Evolutionary conservation across 2,888 invertebrate species (phyloP).

Genomic region (Nysson spinosus): DNA sequence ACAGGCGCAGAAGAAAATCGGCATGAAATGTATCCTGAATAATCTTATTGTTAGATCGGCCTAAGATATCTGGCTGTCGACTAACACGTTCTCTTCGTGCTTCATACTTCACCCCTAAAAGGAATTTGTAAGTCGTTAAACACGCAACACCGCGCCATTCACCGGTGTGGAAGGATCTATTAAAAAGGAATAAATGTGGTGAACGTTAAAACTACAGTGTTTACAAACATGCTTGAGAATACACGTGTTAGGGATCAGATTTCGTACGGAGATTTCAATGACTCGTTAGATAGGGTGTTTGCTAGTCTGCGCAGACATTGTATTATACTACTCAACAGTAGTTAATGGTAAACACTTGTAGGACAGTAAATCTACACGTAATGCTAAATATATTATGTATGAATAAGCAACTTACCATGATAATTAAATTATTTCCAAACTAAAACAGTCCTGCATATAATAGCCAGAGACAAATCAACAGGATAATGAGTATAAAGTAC

Average conservation of each 20-base stretch:
- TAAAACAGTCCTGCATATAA: constrained; percentile 82
- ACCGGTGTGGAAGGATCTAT: too few species aligned
- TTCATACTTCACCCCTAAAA: constrained; percentile 63
- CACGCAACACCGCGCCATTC: too few species aligned
- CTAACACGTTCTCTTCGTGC: constrained; percentile 29
- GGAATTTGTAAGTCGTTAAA: too few species aligned
- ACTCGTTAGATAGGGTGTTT: constrained; percentile 24
- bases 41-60: constrained; percentile 23
- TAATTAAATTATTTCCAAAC: constrained; percentile 47
- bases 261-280: constrained; percentile 51
- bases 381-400: neutral
- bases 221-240: too few species aligned
- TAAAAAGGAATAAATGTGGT: too few species aligned
- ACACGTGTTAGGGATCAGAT: too few species aligned
- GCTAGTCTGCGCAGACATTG: neutral
- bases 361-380: too few species aligned
- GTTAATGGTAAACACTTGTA: too few species aligned
- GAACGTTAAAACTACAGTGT: too few species aligned
- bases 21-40: constrained; percentile 8
- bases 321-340: neutral
- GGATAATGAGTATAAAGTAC: constrained; percentile 83
- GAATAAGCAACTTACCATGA: constrained; percentile 64
- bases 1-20: neutral
- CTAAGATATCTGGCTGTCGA: constrained; percentile 22
- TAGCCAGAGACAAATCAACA: constrained; percentile 83